Conservation (phyloP, 2,888 invertebrate genomes). For the Campoplex capitator region DNA sequence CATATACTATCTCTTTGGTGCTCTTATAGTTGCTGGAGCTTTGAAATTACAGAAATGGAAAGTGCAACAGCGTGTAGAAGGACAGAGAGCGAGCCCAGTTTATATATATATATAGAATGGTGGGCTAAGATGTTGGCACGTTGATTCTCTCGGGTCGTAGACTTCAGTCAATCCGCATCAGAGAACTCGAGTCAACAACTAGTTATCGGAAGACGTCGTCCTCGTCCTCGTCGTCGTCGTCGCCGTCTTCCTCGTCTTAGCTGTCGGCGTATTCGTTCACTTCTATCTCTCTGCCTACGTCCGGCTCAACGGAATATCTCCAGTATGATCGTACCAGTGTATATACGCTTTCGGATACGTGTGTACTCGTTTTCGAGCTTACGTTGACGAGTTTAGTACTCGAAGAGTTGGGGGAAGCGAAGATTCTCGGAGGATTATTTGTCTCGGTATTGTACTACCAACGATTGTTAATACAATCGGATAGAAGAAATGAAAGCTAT, state of each 20-base stretch:
- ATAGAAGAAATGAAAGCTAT: background rate
- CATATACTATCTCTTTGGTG: constrained; percentile 23
- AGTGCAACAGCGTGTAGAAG: constrained; percentile 70
- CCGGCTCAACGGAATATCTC: constrained; percentile 53
- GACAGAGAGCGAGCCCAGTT: constrained; percentile 17
- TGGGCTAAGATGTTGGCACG: constrained; percentile 72
- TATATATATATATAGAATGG: constrained; percentile 11
- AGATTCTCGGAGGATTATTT: constrained; percentile 45
- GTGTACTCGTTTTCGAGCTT: constrained; percentile 44
- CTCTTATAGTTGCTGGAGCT: constrained; percentile 36
- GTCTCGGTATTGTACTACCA: constrained; percentile 35
- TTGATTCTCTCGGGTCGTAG: constrained; percentile 67
- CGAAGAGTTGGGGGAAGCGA: background rate
- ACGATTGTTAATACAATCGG: background rate
- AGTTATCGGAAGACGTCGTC: constrained; percentile 74
- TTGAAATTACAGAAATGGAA: constrained; percentile 75
- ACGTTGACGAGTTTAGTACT: constrained; percentile 36
- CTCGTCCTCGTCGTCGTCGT: constrained; percentile 65
- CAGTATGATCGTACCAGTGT: constrained; percentile 37
- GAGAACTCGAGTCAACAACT: constrained; percentile 76
- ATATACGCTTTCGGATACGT: background rate
- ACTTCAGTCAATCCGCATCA: constrained; percentile 74
- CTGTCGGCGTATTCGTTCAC: constrained; percentile 59
- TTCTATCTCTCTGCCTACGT: constrained; percentile 59
- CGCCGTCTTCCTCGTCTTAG: constrained; percentile 62